Evolutionary conservation across 2,797 vertebrate species (phyloP), one percentile per base, ranked within the genome.

Genomic region (Botia kubotai): DNA sequence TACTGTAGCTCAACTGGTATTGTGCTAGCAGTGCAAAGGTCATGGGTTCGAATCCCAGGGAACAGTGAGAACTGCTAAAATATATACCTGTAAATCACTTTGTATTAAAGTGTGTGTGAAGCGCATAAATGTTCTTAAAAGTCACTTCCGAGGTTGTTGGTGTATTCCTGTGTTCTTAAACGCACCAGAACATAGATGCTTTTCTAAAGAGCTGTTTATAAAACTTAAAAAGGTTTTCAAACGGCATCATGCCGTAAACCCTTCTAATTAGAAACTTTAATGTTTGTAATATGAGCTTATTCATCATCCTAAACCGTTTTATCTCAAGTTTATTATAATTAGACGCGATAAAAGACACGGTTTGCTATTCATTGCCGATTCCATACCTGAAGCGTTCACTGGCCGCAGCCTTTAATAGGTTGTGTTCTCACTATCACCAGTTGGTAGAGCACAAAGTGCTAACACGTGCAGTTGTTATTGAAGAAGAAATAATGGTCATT

Each of bases 401-500:
- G 69, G 58, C 50, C 23, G n/a, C 39, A 53, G 62, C 80, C 65
- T 82, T 71, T 80, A 82, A 63, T 63, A 58, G 60, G 53, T 71
- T 66, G 52, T 43, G 17, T 53, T 76, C 50, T 71, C 68, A 33
- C 43, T 79, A 55, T 74, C 53, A 69, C 81, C 72, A 55, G 70
- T 79, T 85, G 72, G 81, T 48, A 66, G 57, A 79, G 68, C 68
- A 77, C 80, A 72, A 82, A 84, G 75, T 79, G 78, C 79, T 77
- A 73, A 83, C 86, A 81, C 73, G 75, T 60, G 82, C 83, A 74
- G 81, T 85, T 77, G 79, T 85, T 87, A 87, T 85, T 85, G 79
- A 83, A 85, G 86, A 83, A 83, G 82, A 75, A 85, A 87, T 85
- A 87, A 84, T 85, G 74, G 83, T 85, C 86, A 85, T 80, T 82